Conservation (phyloP, 2,797 vertebrate species). For the Pseudochirops cupreus region DNA sequence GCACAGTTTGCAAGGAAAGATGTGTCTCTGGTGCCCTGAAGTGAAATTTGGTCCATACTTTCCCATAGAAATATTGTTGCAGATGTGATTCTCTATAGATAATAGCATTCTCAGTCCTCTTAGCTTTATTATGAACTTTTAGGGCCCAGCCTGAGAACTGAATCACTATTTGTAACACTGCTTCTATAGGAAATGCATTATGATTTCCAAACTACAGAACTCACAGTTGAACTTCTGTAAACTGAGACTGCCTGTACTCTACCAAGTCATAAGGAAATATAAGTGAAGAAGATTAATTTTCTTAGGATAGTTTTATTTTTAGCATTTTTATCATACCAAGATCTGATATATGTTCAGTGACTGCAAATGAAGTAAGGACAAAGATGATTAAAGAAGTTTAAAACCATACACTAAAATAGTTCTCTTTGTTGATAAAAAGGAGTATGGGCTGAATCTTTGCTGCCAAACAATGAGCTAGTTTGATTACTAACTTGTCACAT, state of each 20-base stretch:
- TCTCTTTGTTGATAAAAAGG: slow-evolving; percentile 5
- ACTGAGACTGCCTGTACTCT: slow-evolving; percentile 17
- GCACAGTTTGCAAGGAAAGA: not conserved
- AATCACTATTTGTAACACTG: not conserved
- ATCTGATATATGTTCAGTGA: not conserved
- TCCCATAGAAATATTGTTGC: not conserved
- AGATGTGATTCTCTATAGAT: not conserved
- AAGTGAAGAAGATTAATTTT: slow-evolving; percentile 22
- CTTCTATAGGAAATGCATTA: slow-evolving; percentile 27
- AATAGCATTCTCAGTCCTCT: slow-evolving; percentile 11
- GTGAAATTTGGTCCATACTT: not conserved
- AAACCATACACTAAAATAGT: slow-evolving; percentile 16
- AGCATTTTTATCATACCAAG: not conserved
- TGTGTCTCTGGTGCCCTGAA: not conserved
- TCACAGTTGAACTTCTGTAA: slow-evolving; percentile 16
- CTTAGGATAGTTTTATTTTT: not conserved
- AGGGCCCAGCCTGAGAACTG: slow-evolving; percentile 1
- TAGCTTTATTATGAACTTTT: not conserved
- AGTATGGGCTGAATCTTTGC: not conserved
- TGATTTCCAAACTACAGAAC: not conserved
- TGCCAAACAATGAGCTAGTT: not conserved
- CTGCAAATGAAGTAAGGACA: not conserved
- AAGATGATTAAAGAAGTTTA: not conserved
- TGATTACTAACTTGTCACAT: not conserved
- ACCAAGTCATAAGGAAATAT: not conserved